Conservation (phyloP, 35 echinoderm and acorn worm species). For the Patiria miniata region DNA sequence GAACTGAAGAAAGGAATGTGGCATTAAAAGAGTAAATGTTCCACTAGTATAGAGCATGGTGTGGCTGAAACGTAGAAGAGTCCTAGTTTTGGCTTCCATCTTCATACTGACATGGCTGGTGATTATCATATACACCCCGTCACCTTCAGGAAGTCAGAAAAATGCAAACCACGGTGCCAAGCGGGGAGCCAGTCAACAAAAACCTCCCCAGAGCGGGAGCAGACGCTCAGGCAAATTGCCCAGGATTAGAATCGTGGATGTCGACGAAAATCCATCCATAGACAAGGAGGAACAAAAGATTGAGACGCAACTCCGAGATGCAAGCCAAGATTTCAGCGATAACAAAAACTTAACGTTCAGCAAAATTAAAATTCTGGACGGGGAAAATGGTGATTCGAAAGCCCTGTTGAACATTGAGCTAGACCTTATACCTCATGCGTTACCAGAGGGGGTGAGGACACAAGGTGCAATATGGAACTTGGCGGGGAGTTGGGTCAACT, state of each 20-base stretch:
- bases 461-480: conserved; percentile 60
- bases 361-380: not conserved
- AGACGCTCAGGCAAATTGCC: not conserved
- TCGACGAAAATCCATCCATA: not conserved
- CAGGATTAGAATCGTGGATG: not conserved
- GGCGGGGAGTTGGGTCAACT: conserved; percentile 74
- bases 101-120: conserved; percentile 40
- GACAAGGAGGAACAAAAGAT: conserved; percentile 15
- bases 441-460: not conserved
- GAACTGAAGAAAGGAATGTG: too few species aligned
- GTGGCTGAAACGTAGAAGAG: conserved; percentile 49
- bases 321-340: not conserved
- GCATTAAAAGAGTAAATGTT: too few species aligned
- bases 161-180: not conserved
- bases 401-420: conserved; percentile 35
- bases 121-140: conserved; percentile 35
- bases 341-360: not conserved
- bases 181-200: not conserved
- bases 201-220: not conserved
- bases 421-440: conserved; percentile 40
- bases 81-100: not conserved
- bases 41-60: not conserved
- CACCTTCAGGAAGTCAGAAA: conserved; percentile 7
- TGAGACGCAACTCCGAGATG: not conserved
- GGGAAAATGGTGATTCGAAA: not conserved